Evolutionary conservation across 2,888 invertebrate species (phyloP).

Genomic region (Pandemis corylana): DNA sequence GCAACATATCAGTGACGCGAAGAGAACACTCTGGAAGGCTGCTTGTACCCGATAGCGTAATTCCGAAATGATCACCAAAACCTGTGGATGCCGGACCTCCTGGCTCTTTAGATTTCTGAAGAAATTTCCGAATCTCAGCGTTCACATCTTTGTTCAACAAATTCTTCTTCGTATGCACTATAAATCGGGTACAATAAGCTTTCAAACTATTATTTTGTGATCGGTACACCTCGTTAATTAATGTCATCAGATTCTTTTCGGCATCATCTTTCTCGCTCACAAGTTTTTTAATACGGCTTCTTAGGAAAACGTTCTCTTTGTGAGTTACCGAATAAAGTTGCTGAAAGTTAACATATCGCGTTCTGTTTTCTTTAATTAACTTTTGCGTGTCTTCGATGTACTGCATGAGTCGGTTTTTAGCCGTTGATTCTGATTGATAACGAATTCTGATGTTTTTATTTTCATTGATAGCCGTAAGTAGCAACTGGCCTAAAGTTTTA

Average conservation of each 20-base stretch:
- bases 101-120: constrained; percentile 50
- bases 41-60: neutral
- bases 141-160: constrained; percentile 63
- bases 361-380: constrained; percentile 66
- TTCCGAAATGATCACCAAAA: neutral
- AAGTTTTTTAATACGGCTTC: constrained; percentile 63
- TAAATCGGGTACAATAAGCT: constrained; percentile 67
- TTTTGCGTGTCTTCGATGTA: constrained; percentile 66
- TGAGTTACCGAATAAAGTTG: constrained; percentile 69
- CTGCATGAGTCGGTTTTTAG: constrained; percentile 64
- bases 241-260: constrained; percentile 62
- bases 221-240: constrained; percentile 68
- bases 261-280: constrained; percentile 64
- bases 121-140: constrained; percentile 67
- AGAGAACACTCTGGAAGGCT: constrained; percentile 12
- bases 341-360: constrained; percentile 67
- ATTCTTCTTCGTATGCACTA: constrained; percentile 66
- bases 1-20: constrained; percentile 50
- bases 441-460: constrained; percentile 69
- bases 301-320: constrained; percentile 72
- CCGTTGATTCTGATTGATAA: constrained; percentile 64
- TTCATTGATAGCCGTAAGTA: constrained; percentile 67
- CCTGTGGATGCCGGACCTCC: constrained; percentile 32
- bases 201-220: constrained; percentile 68
- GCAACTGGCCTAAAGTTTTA: constrained; percentile 62